Evolutionary conservation across 2,113 vertebrate species (phyloP).

Genomic region (Trematocara unimaculatum): DNA sequence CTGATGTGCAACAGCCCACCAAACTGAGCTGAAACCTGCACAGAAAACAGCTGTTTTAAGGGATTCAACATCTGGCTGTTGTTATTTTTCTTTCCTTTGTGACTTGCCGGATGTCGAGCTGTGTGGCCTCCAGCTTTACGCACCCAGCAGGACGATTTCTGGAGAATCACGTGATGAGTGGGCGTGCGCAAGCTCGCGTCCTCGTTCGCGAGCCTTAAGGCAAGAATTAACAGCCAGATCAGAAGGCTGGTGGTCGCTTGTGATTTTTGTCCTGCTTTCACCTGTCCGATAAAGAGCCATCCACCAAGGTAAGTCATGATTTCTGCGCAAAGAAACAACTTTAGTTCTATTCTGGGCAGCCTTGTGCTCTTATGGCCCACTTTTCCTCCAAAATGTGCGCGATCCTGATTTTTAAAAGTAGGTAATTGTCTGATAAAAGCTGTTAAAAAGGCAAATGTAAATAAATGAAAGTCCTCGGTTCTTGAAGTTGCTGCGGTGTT

Average conservation of each 20-base stretch:
- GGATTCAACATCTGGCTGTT: background rate
- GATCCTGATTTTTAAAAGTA: background rate
- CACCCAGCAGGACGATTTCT: background rate
- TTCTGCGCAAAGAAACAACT: background rate
- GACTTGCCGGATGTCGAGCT: background rate
- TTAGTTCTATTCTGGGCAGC: background rate
- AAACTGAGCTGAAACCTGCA: background rate
- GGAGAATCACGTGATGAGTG: background rate
- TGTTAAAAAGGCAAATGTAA: background rate
- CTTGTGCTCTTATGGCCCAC: background rate
- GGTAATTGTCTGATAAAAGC: background rate
- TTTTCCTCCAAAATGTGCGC: background rate
- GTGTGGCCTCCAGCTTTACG: background rate
- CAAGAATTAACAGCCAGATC: background rate
- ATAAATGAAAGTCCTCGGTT: background rate
- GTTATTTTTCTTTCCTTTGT: background rate
- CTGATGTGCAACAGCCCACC: background rate
- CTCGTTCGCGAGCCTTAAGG: background rate
- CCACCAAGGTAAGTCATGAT: background rate
- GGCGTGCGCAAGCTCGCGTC: rapidly evolving
- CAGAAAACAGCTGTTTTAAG: background rate
- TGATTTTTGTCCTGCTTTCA: background rate
- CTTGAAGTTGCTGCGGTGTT: background rate
- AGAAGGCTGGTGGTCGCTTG: background rate
- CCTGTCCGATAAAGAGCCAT: background rate